Conservation (phyloP, 2,888 invertebrate species). For the Melanostoma mellinum region DNA sequence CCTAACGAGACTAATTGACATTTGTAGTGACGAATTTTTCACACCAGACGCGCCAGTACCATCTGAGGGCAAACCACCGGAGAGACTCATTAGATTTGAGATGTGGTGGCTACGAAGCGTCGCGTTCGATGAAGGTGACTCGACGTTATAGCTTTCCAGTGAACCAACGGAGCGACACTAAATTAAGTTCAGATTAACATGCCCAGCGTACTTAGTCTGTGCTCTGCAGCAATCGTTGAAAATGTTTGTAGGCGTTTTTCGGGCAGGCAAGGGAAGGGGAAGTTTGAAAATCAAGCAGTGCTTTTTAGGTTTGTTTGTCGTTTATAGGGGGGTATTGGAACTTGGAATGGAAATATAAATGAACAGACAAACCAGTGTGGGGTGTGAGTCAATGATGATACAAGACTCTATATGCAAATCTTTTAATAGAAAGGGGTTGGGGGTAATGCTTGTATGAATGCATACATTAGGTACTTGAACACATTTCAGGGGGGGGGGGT, state of each 20-base stretch:
- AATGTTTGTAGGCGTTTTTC: background rate
- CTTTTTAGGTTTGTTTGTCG: constrained; percentile 1
- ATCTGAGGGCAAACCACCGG: constrained; percentile 54
- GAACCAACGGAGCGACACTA: constrained; percentile 60
- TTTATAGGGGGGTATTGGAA: constrained; percentile 31
- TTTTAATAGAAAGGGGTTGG: constrained; percentile 13
- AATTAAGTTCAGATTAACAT: constrained; percentile 69
- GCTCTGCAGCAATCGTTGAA: constrained; percentile 1
- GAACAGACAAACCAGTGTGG: constrained; percentile 4
- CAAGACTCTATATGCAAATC: constrained; percentile 38
- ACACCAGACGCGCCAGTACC: constrained; percentile 41
- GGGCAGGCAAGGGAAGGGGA: constrained; percentile 26
- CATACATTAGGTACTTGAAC: constrained; percentile 22
- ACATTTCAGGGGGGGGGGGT: background rate
- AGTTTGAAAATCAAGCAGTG: constrained; percentile 16
- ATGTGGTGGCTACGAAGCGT: constrained; percentile 11
- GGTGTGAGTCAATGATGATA: constrained; percentile 36
- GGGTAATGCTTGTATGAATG: constrained; percentile 6
- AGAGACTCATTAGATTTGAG: constrained; percentile 59
- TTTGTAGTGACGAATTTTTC: constrained; percentile 57
- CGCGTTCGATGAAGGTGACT: constrained; percentile 14
- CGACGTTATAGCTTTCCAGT: constrained; percentile 47
- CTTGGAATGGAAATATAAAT: background rate
- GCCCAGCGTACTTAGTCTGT: constrained; percentile 59
- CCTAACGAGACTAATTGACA: constrained; percentile 76